Base-by-base conservation (phyloP, 2,113 vertebrate genomes). In the Telmatochromis bifrenatus region DNA sequence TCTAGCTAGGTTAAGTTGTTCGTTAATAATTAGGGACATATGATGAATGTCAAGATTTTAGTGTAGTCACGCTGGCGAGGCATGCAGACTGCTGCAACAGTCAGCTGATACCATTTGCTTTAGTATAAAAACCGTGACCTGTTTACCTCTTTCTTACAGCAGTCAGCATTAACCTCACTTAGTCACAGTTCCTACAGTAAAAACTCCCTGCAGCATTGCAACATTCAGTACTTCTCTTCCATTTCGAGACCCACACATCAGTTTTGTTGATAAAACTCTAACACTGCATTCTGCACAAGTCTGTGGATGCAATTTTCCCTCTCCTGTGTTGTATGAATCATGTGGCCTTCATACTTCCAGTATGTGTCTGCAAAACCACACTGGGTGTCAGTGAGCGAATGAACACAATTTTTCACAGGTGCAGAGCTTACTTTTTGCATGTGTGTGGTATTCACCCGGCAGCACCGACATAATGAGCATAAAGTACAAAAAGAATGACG, bases 121-220 rank as follows among this genome's bases (percentile, higher is more conserved):
- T 15, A 33, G 53, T 53, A 33, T 19, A 83, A 73, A 42, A 81
- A 65, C 60, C 31, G 21, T 4, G 65, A 79, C 42, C 23, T 4
- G 11, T 89, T 73, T 80, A 58, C 56, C 21, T 85, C 88, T 77
- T 87, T 15, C 11, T 80, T 62, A 60, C 39, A 45, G 77, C 84
- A 17, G 47, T 84, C 88, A 21, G 81, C 88, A 85, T 89, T 87
- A 88, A 68, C 60, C 79, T 17, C 11, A 39, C 77, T 92, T 83
- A 88, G 88, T 89, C 79, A 58, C 86, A 26, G 75, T 39, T 54
- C 68, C 54, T 21, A 14, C 54, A 28, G 87, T n/a, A 17, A 37
- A 7, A 54, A 47, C 12, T 75, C 82, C 54, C 70, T 5, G 55
- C 60, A 62, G 83, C 81, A 56, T 56, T 83, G 4, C 56, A 45